Evolutionary conservation across 2,113 vertebrate genomes (phyloP).

Genomic region (Ceyx margarethae): DNA sequence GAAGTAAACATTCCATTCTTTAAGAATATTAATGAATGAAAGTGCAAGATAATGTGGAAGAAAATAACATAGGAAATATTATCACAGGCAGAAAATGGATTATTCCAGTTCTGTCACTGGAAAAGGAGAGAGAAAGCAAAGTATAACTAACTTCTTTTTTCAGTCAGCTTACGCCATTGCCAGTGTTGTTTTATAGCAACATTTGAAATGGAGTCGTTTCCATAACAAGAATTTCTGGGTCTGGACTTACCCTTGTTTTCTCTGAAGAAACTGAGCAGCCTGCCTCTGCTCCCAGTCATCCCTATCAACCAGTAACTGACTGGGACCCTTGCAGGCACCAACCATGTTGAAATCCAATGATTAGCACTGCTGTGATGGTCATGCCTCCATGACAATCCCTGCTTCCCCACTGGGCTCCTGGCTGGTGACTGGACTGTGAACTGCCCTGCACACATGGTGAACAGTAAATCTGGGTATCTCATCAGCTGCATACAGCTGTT

Average conservation of each 20-base stretch:
- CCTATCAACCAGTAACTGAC: background rate
- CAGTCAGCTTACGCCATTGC: background rate
- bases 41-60: background rate
- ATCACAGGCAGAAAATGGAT: background rate
- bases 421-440: background rate
- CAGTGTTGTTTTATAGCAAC: background rate
- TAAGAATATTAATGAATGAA: background rate
- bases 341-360: fast-evolving
- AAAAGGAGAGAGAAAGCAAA: background rate
- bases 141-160: background rate
- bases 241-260: background rate
- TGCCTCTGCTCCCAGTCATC: background rate
- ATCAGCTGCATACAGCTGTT: background rate
- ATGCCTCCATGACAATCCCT: background rate
- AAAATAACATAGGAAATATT: background rate
- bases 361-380: fast-evolving
- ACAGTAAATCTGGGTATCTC: background rate
- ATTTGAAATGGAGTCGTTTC: background rate
- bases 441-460: background rate
- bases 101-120: background rate
- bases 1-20: constrained; percentile 2
- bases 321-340: background rate
- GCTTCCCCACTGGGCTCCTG: background rate
- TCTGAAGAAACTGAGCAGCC: background rate
- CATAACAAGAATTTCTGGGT: background rate